Evolutionary conservation across 2,888 invertebrate species (phyloP), one percentile per base, ranked within the genome.

Genomic region (Reticulitermes lucifugus): DNA sequence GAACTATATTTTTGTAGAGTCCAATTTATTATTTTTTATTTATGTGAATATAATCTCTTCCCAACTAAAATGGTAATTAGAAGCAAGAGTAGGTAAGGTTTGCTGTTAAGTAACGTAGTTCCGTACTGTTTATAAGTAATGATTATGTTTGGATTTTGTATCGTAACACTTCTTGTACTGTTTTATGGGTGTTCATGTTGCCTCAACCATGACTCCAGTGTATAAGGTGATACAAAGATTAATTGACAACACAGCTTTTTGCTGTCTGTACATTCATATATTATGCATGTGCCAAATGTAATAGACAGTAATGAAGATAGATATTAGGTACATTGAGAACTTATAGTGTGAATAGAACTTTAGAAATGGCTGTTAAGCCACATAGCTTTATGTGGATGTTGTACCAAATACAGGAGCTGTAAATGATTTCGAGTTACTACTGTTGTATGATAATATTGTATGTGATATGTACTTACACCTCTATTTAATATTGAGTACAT

Each of bases 401-500:
- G 10, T 25, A 65, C 25, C 65, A 65, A 9, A 65, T 46, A 12
- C 65, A 55, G 55, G 65, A 65, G 25, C 65, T 65, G 65, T 65
- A 12, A 65, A 65, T 65, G 0, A 25, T 25, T 65, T 14, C 6
- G 25, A 25, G 65, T 2, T 25, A 25, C 14, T 2, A 65, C 25
- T 65, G 25, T 65, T n/a, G 9, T n/a, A n/a, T 25, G n/a, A n/a
- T 7, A 65, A n/a, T 65, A 25, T 25, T 65, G 9, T 10, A 25
- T 25, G 65, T 65, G 25, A 65, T 65, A 65, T 65, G 65, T 65
- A 65, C 65, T 25, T 65, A 1, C 6, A 65, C 4, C 65, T 65
- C 12, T 65, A 65, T 65, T 65, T 65, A n/a, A 65, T 65, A 65
- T 65, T 65, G n/a, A 65, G 65, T 65, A 10, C n/a, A 65, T n/a